Conservation (phyloP, 2,797 vertebrate species). For the Falco peregrinus region DNA sequence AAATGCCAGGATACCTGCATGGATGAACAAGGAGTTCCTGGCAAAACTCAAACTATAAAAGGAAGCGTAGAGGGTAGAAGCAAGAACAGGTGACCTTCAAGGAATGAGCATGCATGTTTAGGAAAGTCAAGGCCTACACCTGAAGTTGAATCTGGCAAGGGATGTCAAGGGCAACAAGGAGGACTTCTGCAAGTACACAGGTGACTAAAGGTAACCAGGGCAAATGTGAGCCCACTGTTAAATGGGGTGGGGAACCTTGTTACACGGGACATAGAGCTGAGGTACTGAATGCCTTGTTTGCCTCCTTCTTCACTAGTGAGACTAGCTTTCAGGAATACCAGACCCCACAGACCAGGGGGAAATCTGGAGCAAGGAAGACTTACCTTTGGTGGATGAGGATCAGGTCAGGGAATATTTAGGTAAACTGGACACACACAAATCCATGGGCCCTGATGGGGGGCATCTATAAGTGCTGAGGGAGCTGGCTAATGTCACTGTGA, state of each 20-base stretch:
- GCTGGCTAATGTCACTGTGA: neutral
- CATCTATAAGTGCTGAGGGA: neutral
- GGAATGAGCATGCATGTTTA: neutral
- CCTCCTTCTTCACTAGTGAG: neutral
- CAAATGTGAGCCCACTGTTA: neutral
- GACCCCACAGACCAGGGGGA: neutral
- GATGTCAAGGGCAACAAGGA: neutral
- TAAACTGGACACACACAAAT: accelerated
- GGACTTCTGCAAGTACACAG: neutral
- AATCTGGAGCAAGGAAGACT: neutral
- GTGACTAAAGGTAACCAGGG: neutral
- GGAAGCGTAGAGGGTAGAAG: neutral
- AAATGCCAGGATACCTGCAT: neutral
- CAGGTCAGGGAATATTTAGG: neutral
- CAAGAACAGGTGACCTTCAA: neutral
- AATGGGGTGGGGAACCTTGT: neutral
- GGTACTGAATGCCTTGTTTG: neutral
- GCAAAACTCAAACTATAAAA: neutral
- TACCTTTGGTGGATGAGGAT: neutral
- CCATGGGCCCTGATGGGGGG: neutral
- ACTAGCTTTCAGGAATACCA: neutral
- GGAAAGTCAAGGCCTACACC: neutral
- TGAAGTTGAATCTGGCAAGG: neutral
- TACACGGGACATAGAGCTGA: neutral
- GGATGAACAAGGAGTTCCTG: neutral